These are phyloP conservation scores for Automeris io DNA, from an alignment of 2,888 invertebrate genomes.

Conservation along the genomic window DNA sequence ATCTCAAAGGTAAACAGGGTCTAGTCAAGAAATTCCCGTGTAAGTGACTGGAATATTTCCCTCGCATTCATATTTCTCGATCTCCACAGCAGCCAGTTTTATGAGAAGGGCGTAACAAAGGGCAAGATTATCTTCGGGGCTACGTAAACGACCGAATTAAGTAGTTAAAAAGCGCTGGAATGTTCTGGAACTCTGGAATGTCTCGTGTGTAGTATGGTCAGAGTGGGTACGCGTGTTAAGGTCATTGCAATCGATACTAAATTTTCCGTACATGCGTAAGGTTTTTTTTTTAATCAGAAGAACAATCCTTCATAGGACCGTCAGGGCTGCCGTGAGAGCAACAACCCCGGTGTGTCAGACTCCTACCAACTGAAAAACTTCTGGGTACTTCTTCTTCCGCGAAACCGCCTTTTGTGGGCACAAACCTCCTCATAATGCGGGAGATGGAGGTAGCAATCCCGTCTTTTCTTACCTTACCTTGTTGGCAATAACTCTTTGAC, in stretches of 20 bases:
- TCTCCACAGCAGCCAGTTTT: conserved; percentile 44
- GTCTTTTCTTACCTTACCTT: too few species aligned
- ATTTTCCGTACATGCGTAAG: too few species aligned
- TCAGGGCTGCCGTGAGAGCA: too few species aligned
- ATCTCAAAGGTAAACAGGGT: conserved; percentile 4
- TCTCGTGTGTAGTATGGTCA: not conserved
- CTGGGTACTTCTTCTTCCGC: too few species aligned
- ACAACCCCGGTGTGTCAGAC: too few species aligned
- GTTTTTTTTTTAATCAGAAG: too few species aligned
- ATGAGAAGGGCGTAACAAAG: conserved; percentile 60
- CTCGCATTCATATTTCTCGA: conserved; percentile 38
- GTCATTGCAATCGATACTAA: not conserved
- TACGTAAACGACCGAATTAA: conserved; percentile 63
- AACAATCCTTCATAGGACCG: too few species aligned
- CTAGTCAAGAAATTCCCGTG: conserved; percentile 18
- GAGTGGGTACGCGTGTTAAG: not conserved
- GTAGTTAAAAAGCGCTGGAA: conserved; percentile 26
- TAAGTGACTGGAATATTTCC: conserved; percentile 24
- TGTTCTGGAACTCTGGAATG: conserved; percentile 4
- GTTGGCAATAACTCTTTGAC: too few species aligned
- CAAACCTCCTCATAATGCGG: too few species aligned
- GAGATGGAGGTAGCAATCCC: too few species aligned
- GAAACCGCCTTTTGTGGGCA: too few species aligned
- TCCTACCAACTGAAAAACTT: too few species aligned
- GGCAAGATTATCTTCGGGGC: conserved; percentile 47